Conservation (phyloP, 2,888 invertebrate genomes). For the Trichogramma evanescens region DNA sequence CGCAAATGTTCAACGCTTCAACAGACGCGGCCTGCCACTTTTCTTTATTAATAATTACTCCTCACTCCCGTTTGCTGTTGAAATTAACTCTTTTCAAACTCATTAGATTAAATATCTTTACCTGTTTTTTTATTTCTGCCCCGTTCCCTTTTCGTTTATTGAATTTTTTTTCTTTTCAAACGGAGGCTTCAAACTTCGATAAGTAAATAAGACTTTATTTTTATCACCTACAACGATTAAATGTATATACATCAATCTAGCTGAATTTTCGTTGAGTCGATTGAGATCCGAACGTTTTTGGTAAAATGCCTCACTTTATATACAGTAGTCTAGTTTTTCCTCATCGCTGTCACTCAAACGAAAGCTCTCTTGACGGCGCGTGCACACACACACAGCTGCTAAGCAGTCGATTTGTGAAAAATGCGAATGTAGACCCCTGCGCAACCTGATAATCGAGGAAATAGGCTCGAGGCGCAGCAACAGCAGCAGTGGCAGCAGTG, state of each 20-base stretch:
- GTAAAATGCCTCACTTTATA: too few relatives aligned
- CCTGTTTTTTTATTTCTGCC: too few relatives aligned
- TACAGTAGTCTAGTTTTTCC: too few relatives aligned
- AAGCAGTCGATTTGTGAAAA: slow-evolving; percentile 13
- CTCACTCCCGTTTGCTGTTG: slow-evolving; percentile 1
- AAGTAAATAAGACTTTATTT: too few relatives aligned
- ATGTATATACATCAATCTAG: slow-evolving; percentile 3
- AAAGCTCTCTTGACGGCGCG: neutral
- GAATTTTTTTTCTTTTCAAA: too few relatives aligned
- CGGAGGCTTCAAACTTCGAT: too few relatives aligned
- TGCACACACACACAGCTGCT: neutral
- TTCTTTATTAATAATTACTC: slow-evolving; percentile 17
- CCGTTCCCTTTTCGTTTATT: too few relatives aligned
- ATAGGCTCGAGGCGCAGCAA: neutral
- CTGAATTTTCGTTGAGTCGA: neutral
- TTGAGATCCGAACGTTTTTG: too few relatives aligned
- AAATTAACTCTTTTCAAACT: slow-evolving; percentile 10
- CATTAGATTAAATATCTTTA: neutral
- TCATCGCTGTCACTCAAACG: too few relatives aligned
- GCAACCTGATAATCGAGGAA: neutral
- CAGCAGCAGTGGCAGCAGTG: slow-evolving; percentile 24
- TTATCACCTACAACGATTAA: neutral
- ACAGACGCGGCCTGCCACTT: slow-evolving; percentile 4
- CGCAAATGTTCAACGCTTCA: neutral
- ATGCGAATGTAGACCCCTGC: neutral